Conservation (phyloP, 2,797 vertebrate species). For the Anas flavirostris region DNA sequence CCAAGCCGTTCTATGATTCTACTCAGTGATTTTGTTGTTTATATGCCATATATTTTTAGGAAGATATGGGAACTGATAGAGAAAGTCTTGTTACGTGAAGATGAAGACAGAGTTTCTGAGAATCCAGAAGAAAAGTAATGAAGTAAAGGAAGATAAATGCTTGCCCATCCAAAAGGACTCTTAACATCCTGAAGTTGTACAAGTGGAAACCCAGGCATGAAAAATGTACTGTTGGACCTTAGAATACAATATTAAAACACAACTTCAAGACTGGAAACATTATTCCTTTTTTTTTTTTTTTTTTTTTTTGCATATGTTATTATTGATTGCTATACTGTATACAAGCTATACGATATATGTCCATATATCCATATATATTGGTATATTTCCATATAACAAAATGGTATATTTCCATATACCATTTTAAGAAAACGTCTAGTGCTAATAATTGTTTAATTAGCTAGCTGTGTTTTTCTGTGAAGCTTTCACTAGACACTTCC, state of each 20-base stretch:
- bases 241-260: neutral
- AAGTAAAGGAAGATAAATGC: neutral
- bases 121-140: neutral
- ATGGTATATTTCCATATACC: neutral
- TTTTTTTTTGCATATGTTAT: neutral
- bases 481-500: neutral
- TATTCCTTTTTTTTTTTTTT: neutral
- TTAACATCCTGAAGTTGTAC: neutral
- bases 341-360: neutral
- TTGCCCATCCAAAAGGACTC: fast-evolving
- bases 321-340: neutral
- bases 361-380: too few species aligned
- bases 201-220: neutral
- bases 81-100: neutral
- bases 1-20: neutral
- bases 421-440: neutral
- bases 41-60: neutral
- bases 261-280: neutral
- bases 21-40: neutral
- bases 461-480: neutral
- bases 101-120: neutral
- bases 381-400: too few species aligned
- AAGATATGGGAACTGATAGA: neutral
- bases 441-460: neutral
- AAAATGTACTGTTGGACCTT: neutral